Evolutionary conservation across 2,113 vertebrate genomes (phyloP), one percentile per base, ranked within the genome.

Genomic region (Tinamus guttatus): DNA sequence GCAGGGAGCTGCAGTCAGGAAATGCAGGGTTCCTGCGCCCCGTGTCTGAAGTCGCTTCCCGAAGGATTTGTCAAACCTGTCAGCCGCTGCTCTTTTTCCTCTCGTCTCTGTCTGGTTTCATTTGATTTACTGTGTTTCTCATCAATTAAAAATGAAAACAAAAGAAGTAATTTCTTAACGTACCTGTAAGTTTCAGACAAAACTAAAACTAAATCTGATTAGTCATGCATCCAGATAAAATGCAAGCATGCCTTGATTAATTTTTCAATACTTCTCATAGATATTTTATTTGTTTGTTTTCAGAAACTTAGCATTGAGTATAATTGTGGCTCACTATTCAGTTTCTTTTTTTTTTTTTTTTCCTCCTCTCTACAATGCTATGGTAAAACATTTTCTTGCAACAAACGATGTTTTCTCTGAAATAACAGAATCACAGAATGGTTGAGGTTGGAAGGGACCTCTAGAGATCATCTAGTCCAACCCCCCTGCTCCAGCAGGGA

Each of bases 1-100:
- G 43, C 69, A 71, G 92, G 85, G 89, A 93, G 25, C 76, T 62
- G 13, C n/a, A 22, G 18, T 78, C 77, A 84, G 95, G 89, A 96
- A 84, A 43, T 36, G 62, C 89, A 62, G 15, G 1, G 14, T 89
- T 95, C 51, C 83, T 92, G 56, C 51, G 43, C 41, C 2, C 1
- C 81, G 62, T 63, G 78, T 19, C 83, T 84, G 69, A 67, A 78
- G 41, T 92, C 1, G 5, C 64, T 69, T 65, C 20, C 27, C 52
- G n/a, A 87, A 67, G 56, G 68, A 13, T 32, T 28, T 56, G 11
- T 56, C 83, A 64, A 81, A 58, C 25, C 0, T 30, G 8, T 75
- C 47, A 9, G 70, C 56, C 45, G 18, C 28, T 65, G 56, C 40
- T 56, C 25, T 27, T 68, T 3, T 0, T 81, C 78, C 34, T 85